Conservation (phyloP, 2,888 invertebrate species). For the Drosophila mulleri region DNA sequence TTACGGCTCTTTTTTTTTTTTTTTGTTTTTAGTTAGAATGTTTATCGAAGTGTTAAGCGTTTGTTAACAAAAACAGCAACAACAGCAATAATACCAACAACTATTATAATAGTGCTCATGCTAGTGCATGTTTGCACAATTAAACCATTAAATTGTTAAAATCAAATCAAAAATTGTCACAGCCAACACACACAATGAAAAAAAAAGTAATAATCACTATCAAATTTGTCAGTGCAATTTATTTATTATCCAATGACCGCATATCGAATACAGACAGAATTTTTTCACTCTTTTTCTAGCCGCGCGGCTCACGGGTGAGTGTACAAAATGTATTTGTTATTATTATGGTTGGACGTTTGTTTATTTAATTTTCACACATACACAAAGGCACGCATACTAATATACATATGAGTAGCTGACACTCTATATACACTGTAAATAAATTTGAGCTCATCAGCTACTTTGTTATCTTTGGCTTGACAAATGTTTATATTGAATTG, state of each 20-base stretch:
- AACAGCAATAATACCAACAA: conserved; percentile 2
- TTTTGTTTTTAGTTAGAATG: conserved; percentile 9
- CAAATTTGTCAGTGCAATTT: conserved; percentile 43
- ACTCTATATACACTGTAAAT: conserved; percentile 24
- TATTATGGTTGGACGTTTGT: conserved; percentile 26
- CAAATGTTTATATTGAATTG: not conserved
- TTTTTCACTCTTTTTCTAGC: not conserved
- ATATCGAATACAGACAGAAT: conserved; percentile 29
- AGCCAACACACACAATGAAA: conserved; percentile 24
- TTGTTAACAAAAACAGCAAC: conserved; percentile 13
- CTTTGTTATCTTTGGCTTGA: not conserved
- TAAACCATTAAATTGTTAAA: conserved; percentile 81
- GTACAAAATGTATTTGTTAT: conserved; percentile 12
- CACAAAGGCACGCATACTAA: conserved; percentile 8
- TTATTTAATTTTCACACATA: conserved; percentile 17
- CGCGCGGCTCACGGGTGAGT: not conserved
- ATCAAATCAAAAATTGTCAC: conserved; percentile 66
- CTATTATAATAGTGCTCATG: conserved; percentile 17
- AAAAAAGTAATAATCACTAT: conserved; percentile 37
- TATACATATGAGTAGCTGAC: conserved; percentile 21
- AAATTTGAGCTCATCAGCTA: not conserved
- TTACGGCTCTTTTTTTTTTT: conserved; percentile 9
- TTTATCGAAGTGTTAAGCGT: conserved; percentile 66
- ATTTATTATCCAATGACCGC: conserved; percentile 41
- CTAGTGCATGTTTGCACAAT: conserved; percentile 42